A percentile compares a stretch with the other conserved stretches of the same genome.
These are phyloP conservation scores for Uropetala carovei DNA, from an alignment of 2,888 invertebrate genomes.

Conservation along the genomic window DNA sequence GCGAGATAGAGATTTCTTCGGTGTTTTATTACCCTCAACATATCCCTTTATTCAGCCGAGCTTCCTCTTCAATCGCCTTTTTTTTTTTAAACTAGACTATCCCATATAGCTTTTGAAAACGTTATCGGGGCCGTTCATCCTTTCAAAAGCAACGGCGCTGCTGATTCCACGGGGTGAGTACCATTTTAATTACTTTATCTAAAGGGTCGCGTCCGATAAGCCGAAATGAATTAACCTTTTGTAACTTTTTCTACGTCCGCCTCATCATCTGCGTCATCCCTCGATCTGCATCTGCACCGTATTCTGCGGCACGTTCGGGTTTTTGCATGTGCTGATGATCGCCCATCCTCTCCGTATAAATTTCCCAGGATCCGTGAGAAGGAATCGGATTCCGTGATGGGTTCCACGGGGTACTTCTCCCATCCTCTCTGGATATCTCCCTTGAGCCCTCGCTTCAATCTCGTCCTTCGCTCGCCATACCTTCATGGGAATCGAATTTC, in stretches of 20 bases:
- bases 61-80: not conserved
- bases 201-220: not conserved
- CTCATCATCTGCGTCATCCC: no score
- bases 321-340: no score
- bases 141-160: not conserved
- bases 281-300: no score
- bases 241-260: not conserved
- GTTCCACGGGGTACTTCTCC: not conserved
- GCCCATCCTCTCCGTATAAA: no score
- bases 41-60: not conserved
- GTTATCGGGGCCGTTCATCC: not conserved
- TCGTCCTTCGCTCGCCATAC: not conserved
- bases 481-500: constrained; percentile 4
- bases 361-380: no score
- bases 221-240: not conserved
- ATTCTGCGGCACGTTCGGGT: no score
- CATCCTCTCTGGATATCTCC: not conserved
- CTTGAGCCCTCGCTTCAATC: not conserved
- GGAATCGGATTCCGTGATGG: no score
- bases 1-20: not conserved
- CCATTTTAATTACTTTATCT: not conserved
- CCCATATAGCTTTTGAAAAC: not conserved
- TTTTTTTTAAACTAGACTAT: not conserved
- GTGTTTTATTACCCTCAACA: not conserved
- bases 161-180: not conserved